These are phyloP conservation scores for Camponotus pennsylvanicus DNA, from an alignment of 1,140 invertebrate species.

Conservation along the genomic window DNA sequence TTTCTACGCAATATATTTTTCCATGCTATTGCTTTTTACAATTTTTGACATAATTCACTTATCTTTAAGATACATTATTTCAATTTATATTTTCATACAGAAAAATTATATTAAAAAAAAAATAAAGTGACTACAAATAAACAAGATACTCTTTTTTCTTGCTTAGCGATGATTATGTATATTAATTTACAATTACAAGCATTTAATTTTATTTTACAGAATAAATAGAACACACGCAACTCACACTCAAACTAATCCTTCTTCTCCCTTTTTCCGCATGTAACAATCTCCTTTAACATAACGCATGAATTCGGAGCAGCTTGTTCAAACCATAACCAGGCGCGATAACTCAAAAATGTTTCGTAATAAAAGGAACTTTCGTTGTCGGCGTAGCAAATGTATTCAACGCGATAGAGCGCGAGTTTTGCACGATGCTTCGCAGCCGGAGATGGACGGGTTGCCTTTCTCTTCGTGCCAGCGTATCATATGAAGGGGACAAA, in stretches of 20 bases:
- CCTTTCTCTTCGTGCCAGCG: constrained; percentile 2
- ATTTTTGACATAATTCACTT: neutral
- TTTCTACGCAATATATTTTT: neutral
- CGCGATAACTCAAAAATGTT: constrained; percentile 18
- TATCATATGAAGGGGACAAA: constrained; percentile 22
- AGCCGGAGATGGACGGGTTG: constrained; percentile 20
- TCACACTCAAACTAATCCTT: neutral
- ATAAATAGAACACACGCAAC: neutral
- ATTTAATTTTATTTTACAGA: neutral
- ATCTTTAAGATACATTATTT: neutral
- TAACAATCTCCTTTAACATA: neutral
- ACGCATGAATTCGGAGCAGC: neutral
- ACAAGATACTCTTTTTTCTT: neutral
- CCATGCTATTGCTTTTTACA: neutral
- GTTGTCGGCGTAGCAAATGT: constrained; percentile 4
- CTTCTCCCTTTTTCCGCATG: neutral
- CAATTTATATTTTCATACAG: neutral
- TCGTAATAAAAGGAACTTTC: constrained; percentile 11
- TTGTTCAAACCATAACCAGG: neutral
- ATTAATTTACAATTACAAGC: neutral
- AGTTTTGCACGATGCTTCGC: constrained; percentile 36
- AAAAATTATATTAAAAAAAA: neutral
- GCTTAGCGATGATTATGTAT: neutral
- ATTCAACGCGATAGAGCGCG: constrained; percentile 38
- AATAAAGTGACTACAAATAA: neutral